phyloP scores from a whole-genome alignment of 2,113 vertebrate species.

The Pteruthius melanotis region DNA sequence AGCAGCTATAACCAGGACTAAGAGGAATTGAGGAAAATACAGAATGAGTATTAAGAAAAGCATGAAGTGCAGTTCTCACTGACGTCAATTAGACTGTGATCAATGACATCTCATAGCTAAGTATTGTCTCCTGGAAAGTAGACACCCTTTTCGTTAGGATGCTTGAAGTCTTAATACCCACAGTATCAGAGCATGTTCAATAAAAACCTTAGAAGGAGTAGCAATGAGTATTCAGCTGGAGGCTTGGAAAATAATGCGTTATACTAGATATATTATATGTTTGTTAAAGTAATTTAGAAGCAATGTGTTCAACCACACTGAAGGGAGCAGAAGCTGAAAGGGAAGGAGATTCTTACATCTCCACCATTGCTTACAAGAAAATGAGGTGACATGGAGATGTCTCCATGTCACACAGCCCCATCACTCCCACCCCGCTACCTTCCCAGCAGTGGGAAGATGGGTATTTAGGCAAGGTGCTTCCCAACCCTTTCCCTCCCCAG shows the following conservation, averaged over 20 bases:
- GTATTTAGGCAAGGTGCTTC: conserved; percentile 16
- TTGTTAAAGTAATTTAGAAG: neutral
- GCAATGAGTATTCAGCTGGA: neutral
- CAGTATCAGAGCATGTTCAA: neutral
- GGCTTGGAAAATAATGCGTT: neutral
- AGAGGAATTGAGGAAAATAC: neutral
- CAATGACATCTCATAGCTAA: neutral
- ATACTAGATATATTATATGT: neutral
- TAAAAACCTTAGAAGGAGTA: neutral
- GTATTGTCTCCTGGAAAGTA: neutral
- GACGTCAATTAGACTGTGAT: neutral
- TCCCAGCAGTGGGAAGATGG: neutral
- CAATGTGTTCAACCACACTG: neutral
- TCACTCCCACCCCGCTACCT: neutral
- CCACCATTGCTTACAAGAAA: neutral
- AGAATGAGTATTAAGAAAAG: neutral
- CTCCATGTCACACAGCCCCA: neutral
- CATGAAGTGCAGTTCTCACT: neutral
- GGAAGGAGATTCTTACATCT: neutral
- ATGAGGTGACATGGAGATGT: neutral
- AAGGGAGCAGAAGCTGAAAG: neutral
- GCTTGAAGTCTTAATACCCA: neutral
- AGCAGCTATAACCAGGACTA: neutral
- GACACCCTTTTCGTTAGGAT: neutral
- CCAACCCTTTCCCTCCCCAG: neutral